Evolutionary conservation across 2,113 vertebrate genomes (phyloP).

Genomic region (Hemibagrus wyckioides): DNA sequence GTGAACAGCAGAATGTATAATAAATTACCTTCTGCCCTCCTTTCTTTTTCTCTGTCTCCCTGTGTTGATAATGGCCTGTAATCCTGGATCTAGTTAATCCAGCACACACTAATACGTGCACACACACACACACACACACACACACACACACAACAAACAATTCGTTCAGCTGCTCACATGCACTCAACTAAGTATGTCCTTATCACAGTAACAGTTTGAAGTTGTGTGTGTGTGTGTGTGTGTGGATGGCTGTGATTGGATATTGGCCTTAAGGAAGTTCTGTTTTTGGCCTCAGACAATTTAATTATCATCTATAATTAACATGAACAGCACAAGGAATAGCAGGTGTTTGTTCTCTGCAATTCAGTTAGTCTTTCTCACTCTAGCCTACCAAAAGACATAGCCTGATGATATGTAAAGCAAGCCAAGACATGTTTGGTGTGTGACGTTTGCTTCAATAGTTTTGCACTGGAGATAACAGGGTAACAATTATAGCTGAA

Average conservation of each 20-base stretch:
- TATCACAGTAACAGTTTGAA: background rate
- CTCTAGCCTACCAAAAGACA: background rate
- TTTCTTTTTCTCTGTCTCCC: background rate
- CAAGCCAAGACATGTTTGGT: background rate
- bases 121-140: background rate
- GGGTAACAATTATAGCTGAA: background rate
- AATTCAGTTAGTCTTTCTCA: slow-evolving; percentile 57
- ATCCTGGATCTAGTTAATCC: slow-evolving; percentile 36
- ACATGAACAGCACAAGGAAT: slow-evolving; percentile 61
- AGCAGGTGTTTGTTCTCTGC: slow-evolving; percentile 61
- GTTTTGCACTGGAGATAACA: background rate
- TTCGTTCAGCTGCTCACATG: background rate
- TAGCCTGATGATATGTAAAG: background rate
- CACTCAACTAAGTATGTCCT: background rate
- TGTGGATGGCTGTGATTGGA: background rate
- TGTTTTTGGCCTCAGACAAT: slow-evolving; percentile 49
- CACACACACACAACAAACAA: background rate
- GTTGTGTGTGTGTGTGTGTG: background rate
- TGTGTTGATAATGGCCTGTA: slow-evolving; percentile 57
- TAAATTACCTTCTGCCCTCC: background rate
- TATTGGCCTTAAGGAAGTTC: slow-evolving; percentile 5
- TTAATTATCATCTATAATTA: slow-evolving; percentile 66
- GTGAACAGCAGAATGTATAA: background rate
- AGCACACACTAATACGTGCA: background rate
- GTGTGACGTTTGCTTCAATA: background rate